Conservation (phyloP, 2,113 vertebrate species). For the Irena cyanogastra region DNA sequence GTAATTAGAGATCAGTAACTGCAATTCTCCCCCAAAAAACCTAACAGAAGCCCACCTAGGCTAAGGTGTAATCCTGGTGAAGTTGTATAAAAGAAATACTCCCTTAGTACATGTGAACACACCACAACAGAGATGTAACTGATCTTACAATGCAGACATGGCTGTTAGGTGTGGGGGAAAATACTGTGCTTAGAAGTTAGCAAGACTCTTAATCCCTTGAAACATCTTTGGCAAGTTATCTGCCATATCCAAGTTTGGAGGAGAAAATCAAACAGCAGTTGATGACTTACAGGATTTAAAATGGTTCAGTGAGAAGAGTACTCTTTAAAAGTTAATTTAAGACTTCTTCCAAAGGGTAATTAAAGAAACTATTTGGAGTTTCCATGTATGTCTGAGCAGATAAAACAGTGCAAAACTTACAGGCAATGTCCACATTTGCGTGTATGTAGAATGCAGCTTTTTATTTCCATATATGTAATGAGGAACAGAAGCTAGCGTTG, state of each 20-base stretch:
- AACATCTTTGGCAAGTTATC: background rate
- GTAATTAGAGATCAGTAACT: background rate
- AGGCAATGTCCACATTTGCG: background rate
- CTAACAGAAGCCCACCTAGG: background rate
- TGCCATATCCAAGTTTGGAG: background rate
- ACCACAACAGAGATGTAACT: background rate
- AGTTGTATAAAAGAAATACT: background rate
- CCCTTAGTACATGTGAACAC: background rate
- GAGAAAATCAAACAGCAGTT: background rate
- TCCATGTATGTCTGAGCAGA: background rate
- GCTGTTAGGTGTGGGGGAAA: background rate
- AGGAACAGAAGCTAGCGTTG: background rate
- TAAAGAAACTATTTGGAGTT: background rate
- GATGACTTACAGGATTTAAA: background rate
- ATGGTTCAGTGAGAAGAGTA: background rate
- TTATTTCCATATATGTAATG: background rate
- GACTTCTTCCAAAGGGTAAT: background rate
- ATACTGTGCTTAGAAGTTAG: background rate
- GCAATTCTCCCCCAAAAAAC: rapidly evolving
- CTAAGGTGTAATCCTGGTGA: background rate
- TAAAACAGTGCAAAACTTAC: background rate
- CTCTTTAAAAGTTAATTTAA: background rate
- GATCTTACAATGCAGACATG: background rate
- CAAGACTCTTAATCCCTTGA: background rate
- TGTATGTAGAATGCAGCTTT: background rate